Evolutionary conservation across 2,888 invertebrate species (phyloP), one percentile per base, ranked within the genome.

Genomic region (Clivina fossor): DNA sequence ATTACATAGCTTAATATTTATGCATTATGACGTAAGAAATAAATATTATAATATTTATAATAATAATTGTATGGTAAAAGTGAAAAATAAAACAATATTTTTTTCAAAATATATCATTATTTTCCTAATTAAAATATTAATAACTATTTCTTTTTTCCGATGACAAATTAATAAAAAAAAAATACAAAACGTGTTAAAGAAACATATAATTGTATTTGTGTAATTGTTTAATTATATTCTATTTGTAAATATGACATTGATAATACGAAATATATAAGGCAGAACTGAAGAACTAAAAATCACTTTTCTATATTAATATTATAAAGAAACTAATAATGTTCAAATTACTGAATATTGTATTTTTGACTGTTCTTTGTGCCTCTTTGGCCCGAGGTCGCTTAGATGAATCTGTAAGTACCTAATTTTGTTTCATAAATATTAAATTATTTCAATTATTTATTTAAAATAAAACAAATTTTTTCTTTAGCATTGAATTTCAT

Each of bases 1-100:
- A 18, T 43, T 50, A 30, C 32, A 43, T 43, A 51, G 33, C 33
- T 51, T 50, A 40, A 43, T 51, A 51, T 51, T 51, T 51, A 51
- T 51, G 51, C 51, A 43, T 40, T 9, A 30, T 30, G 30, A 30
- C 13, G 9, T 30, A 30, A 13, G 4, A 30, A 30, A 11, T 40
- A 28, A 44, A 43, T n/a, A 26, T n/a, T n/a, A n/a, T n/a, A 3
- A 24, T 43, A 22, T 43, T 40, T 49, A 44, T 22, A 33, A 22
- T 22, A 44, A 44, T 35, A 24, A 44, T 44, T 37, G 43, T 35
- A 41, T 16, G 33, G 40, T 13, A 40, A 28, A 43, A 51, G 24
- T 51, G 26, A 51, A 32, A 50, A 49, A 51, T 50, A 50, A 50
- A 13, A 50, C 30, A 11, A 30, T 30, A 30, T 30, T 30, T 30